A percentile compares a stretch with the other conserved stretches of the same genome.
Evolutionary conservation across 2,888 invertebrate species (phyloP).

Genomic region (Eilema depressum): DNA sequence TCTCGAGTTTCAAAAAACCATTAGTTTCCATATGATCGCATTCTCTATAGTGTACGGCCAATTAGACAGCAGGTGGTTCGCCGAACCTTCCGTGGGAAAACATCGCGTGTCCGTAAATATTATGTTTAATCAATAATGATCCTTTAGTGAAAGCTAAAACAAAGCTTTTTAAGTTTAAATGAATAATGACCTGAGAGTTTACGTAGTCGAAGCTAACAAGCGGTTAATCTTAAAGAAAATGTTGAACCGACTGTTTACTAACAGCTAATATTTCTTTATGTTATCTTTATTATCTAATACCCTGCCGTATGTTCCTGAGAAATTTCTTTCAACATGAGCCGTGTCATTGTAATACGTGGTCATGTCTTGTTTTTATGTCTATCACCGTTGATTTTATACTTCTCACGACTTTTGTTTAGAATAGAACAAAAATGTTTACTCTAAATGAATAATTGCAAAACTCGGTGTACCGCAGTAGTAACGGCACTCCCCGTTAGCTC

Average conservation of each 20-base stretch:
- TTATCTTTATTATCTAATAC: conserved; percentile 32
- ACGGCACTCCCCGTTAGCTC: background rate
- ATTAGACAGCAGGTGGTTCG: conserved; percentile 17
- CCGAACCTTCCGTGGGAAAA: conserved; percentile 22
- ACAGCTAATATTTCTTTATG: conserved; percentile 29
- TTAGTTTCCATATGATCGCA: conserved; percentile 8
- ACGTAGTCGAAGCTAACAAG: conserved; percentile 15
- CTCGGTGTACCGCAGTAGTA: background rate
- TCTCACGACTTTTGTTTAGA: conserved; percentile 4
- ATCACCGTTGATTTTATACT: conserved; percentile 6
- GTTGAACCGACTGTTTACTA: conserved; percentile 29
- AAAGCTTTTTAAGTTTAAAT: conserved; percentile 15
- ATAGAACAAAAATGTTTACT: conserved; percentile 6
- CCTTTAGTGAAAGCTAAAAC: conserved; percentile 24
- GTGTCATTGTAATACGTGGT: conserved; percentile 6
- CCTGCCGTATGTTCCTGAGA: conserved; percentile 20
- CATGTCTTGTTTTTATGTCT: conserved; percentile 6
- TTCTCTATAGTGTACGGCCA: conserved; percentile 14
- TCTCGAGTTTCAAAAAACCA: background rate
- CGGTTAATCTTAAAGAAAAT: conserved; percentile 23
- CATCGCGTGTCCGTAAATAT: conserved; percentile 22
- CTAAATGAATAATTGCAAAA: conserved; percentile 5
- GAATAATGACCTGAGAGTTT: conserved; percentile 16
- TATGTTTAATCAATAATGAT: conserved; percentile 24
- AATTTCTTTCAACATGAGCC: conserved; percentile 13